Evolutionary conservation across 1,140 invertebrate genomes (phyloP), one percentile per base, ranked within the genome.

Genomic region (Zaprionus ornatus): DNA sequence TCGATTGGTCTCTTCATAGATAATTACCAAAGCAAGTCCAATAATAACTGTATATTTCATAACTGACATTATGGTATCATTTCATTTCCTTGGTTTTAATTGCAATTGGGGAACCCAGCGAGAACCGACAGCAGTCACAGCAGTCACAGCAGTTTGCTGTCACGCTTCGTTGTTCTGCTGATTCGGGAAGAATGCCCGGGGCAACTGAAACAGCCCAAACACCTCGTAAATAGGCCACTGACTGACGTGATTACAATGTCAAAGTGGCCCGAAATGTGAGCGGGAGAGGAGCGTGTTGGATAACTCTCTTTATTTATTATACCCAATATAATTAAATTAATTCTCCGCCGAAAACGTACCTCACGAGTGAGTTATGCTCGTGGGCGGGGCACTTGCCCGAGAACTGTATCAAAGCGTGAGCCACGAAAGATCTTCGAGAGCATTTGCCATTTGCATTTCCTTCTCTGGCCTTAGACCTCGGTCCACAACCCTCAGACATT

Each of bases 231-330:
- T 82, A 79, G 79, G 79, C 72, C 78, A 74, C 50, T 65, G 77
- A 63, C 80, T 68, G 77, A 86, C 80, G 80, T 80, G 84, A 83
- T 87, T 87, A 83, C 79, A 87, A 83, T 87, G 80, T 87, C 83
- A 87, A 83, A 80, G 56, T 40, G 54, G 56, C 55, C 68, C 29
- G 29, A 32, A 32, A 32, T 32, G 9, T 3, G 29, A 32, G 3
- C 0, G 3, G 3, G 9, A 10, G 29, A 32, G 29, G 32, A 21
- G 79, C 57, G 71, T 63, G 78, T 70, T 79, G 64, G 73, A 70
- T 80, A 74, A 83, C 80, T 75, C 64, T 77, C 66, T 87, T 86
- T 87, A 87, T 87, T 87, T 87, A 87, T 82, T 82, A 80, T 79
- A 23, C 69, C 50, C 66, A 79, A 88, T 67, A 80, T 87, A 83